Evolutionary conservation across 2,113 vertebrate species (phyloP).

Genomic region (Sinocyclocheilus maitianheensis): DNA sequence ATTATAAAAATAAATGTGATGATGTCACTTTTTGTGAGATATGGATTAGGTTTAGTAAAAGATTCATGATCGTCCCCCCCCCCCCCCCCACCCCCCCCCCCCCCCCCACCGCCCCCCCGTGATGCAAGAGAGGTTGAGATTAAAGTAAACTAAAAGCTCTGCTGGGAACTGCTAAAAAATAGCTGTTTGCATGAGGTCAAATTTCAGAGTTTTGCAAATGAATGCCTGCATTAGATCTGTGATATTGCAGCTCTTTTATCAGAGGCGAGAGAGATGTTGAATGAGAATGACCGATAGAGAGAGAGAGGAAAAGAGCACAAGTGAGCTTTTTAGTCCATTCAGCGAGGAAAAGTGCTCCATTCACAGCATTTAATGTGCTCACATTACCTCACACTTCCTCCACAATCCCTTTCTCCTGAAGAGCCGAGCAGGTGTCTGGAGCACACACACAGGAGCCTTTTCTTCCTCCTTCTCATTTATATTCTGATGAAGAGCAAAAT

Average conservation of each 20-base stretch:
- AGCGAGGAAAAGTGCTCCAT: constrained; percentile 24
- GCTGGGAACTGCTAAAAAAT: background rate
- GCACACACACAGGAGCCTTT: background rate
- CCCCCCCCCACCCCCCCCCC: too few species aligned
- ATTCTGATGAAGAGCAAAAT: constrained; percentile 39
- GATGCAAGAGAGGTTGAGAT: background rate
- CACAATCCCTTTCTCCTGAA: constrained; percentile 16
- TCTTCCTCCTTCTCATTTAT: constrained; percentile 25
- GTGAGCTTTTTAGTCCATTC: constrained; percentile 36
- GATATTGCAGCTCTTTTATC: constrained; percentile 18
- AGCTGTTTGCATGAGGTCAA: constrained; percentile 7
- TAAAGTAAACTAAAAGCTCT: background rate
- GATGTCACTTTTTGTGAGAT: background rate
- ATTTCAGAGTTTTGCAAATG: constrained; percentile 21
- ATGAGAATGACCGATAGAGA: constrained; percentile 10
- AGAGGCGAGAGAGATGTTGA: constrained; percentile 19
- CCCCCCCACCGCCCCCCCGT: too few species aligned
- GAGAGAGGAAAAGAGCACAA: constrained; percentile 30
- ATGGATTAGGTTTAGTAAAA: background rate
- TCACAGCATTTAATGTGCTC: constrained; percentile 60
- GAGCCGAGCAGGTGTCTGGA: constrained; percentile 34
- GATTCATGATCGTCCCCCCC: too few species aligned
- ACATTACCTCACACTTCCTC: constrained; percentile 30
- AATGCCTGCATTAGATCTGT: constrained; percentile 9
- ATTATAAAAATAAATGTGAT: background rate